Evolutionary conservation across 1,140 invertebrate species (phyloP), one percentile per base, ranked within the genome.

Genomic region (Aphidius ervi): DNA sequence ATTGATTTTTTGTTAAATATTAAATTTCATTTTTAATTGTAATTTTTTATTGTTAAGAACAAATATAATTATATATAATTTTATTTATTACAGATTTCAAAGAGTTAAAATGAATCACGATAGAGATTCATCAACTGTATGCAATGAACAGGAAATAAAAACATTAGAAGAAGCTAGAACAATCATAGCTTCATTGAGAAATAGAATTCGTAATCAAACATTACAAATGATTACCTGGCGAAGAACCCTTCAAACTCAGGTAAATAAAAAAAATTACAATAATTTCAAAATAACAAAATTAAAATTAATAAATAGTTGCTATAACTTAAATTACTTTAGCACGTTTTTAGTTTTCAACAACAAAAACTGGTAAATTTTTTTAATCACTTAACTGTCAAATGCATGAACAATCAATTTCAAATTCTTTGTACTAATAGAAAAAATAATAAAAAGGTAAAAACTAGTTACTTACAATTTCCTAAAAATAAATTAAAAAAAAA

Each of bases 181-280:
- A 54, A 76, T 83, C 53, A 84, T 84, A 59, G 77, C 75, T 8
- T 75, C 80, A 8, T 71, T 84, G 6, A 72, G 76, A 59, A 75
- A 81, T 46, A 71, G 78, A 57, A 79, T 82, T 56, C 73, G 80
- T 59, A 71, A 73, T 9, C 82, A 83, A 56, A 71, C 81, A n/a
- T 77, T 82, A 62, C 80, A 83, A 62, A 77, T 83, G 68, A 69
- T 83, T 37, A 72, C 76, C 7, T 83, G 81, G 81, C 69, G 81
- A 39, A 78, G 80, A 63, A 76, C 81, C 50, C 73, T 82, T 10
- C 82, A 83, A 69, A 69, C 77, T n/a, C 82, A 84, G 79, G 82
- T 82, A 71, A 69, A 52, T 65, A 63, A 31, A 46, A 46, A 16
- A 9, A 4, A 6, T 6, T 40, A 3, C 16, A 5, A n/a, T 53